Base-by-base conservation (phyloP, 1,140 invertebrate genomes). In the Maconellicoccus hirsutus region DNA sequence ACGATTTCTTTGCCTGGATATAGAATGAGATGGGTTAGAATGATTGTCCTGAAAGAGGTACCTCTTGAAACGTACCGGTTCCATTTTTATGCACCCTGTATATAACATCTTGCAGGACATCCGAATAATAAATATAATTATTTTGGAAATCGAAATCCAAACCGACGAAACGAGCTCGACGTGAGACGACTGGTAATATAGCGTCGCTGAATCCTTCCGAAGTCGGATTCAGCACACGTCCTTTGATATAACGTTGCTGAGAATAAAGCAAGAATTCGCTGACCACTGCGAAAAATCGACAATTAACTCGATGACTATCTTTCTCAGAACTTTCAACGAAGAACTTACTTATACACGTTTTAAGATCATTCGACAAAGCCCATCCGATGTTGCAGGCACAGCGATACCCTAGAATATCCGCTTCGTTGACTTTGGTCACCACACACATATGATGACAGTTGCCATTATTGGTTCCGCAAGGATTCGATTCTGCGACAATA, bases 381-480 rank as follows among this genome's bases (percentile, higher is more conserved):
- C 87, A 96, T 1, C 96, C 96, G 59, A 96, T 93, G 71, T 92
- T 87, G 79, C 97, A 99, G 63, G 95, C 92, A 80, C 97, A 99
- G 7, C 92, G 83, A 78, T 90, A 98, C 0, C 92, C 96, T 12
- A 98, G 80, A 0, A 86, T 86, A n/a, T 86, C 84, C 0, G 89
- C 87, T 61, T 88, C 86, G 73, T 85, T 85, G 2, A 86, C 82
- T 71, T 89, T 87, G 0, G 93, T 95, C 0, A 98, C 85, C 29
- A 98, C 90, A 77, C 97, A 99, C 87, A 98, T 90, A 75, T 98
- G 95, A 69, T 94, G 86, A 80, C 97, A 99, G 0, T 89, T 89
- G 0, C 93, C 93, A 75, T 96, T 96, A 75, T 90, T 92, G 73
- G 83, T 86, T 0, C 89, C 89, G 76, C 97, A 99, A 0, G 96